Conservation (phyloP, 2,113 vertebrate species). For the Falco punctatus region DNA sequence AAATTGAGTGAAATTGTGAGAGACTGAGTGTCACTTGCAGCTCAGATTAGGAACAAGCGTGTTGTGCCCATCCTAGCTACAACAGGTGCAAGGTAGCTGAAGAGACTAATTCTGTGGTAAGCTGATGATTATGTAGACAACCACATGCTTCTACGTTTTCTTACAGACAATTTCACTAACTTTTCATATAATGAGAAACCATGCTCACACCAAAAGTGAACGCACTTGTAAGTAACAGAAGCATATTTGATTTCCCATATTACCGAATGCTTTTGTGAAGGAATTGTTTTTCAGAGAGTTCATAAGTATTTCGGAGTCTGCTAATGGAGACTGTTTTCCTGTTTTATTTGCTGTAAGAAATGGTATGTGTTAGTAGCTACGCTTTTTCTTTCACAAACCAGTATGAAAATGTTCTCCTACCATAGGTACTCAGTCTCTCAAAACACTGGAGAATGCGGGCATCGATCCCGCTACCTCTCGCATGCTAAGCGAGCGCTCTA, state of each 20-base stretch:
- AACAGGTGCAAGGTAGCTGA: neutral
- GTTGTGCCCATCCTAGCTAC: neutral
- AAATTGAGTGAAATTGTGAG: neutral
- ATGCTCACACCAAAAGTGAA: neutral
- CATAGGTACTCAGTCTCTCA: rapidly evolving
- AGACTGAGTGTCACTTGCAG: neutral
- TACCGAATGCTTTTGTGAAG: rapidly evolving
- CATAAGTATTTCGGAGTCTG: rapidly evolving
- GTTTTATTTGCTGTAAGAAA: rapidly evolving
- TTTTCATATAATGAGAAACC: neutral
- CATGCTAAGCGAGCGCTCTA: constrained; percentile 80
- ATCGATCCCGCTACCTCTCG: constrained; percentile 80
- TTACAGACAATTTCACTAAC: neutral
- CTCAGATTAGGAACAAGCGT: neutral
- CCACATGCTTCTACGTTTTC: rapidly evolving
- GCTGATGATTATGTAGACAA: neutral
- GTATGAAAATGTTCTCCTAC: rapidly evolving
- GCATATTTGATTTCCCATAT: rapidly evolving
- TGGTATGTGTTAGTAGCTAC: rapidly evolving
- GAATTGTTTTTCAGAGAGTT: rapidly evolving
- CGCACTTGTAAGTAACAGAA: rapidly evolving
- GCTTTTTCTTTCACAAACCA: neutral
- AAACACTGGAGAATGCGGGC: constrained; percentile 74
- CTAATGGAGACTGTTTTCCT: rapidly evolving
- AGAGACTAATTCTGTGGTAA: neutral